Percentiles rank a stretch among this genome's conserved stretches.
Evolutionary conservation across 2,113 vertebrate species (phyloP).

Genomic region (Isichthys henryi): DNA sequence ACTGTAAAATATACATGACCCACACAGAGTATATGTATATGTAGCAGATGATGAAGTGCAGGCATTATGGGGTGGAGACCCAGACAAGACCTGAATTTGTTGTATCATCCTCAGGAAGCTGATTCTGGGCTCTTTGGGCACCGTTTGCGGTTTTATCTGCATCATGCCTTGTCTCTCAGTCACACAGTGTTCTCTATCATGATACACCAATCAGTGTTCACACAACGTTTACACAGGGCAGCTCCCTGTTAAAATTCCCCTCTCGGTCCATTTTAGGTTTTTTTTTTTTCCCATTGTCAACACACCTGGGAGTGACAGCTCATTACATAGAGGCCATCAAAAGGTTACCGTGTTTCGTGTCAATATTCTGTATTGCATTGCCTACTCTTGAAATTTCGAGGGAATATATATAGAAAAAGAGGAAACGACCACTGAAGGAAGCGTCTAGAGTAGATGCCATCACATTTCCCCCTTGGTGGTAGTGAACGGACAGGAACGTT

Average conservation of each 20-base stretch:
- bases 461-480: slow-evolving; percentile 40
- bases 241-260: slow-evolving; percentile 23
- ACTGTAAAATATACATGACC: not conserved
- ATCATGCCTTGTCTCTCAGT: not conserved
- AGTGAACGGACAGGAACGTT: slow-evolving; percentile 40
- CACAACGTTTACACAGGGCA: not conserved
- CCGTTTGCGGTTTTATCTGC: not conserved
- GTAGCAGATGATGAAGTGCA: slow-evolving; percentile 26
- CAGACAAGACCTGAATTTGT: not conserved
- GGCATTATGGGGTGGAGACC: slow-evolving; percentile 21
- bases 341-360: slow-evolving; percentile 29
- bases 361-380: slow-evolving; percentile 30
- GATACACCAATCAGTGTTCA: not conserved
- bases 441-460: slow-evolving; percentile 27
- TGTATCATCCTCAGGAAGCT: not conserved
- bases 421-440: slow-evolving; percentile 15
- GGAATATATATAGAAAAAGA: slow-evolving; percentile 22
- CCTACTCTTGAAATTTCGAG: slow-evolving; percentile 13
- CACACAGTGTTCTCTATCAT: not conserved
- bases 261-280: slow-evolving; percentile 22
- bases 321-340: slow-evolving; percentile 36
- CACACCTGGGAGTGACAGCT: slow-evolving; percentile 34
- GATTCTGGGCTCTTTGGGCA: not conserved
- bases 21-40: not conserved
- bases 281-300: slow-evolving; percentile 29